These are phyloP conservation scores for Ectobius pallidus DNA, from an alignment of 2,888 invertebrate species.

Conservation along the genomic window DNA sequence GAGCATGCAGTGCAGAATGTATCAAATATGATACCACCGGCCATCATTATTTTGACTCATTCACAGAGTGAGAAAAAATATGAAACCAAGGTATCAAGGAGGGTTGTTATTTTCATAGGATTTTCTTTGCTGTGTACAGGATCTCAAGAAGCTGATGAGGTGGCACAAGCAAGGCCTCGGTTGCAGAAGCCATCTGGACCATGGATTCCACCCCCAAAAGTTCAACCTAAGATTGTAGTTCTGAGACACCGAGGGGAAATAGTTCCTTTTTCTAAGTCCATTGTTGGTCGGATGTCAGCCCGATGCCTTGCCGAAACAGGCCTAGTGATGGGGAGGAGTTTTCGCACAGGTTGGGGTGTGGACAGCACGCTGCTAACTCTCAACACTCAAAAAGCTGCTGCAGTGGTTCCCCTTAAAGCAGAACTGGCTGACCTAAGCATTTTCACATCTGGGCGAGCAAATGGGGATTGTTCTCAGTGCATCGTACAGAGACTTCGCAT, in stretches of 20 bases:
- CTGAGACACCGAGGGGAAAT: constrained; percentile 54
- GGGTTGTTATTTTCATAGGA: no score
- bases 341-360: constrained; percentile 78
- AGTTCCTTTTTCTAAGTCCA: constrained; percentile 53
- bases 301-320: constrained; percentile 36
- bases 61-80: no score
- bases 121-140: no score
- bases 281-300: constrained; percentile 47
- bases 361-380: constrained; percentile 63
- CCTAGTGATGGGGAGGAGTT: constrained; percentile 61
- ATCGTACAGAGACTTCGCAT: constrained; percentile 54
- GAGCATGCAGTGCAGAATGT: no score
- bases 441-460: constrained; percentile 49
- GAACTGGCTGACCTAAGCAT: constrained; percentile 54
- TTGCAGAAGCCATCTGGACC: background rate
- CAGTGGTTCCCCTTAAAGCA: constrained; percentile 52
- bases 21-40: no score
- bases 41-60: no score
- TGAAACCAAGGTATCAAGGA: no score
- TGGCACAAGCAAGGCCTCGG: background rate
- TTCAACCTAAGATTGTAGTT: constrained; percentile 55
- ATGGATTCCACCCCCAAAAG: constrained; percentile 22
- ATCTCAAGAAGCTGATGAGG: no score
- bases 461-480: constrained; percentile 50
- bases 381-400: constrained; percentile 56